Evolutionary conservation across 2,113 vertebrate species (phyloP).

Genomic region (Zingel zingel): DNA sequence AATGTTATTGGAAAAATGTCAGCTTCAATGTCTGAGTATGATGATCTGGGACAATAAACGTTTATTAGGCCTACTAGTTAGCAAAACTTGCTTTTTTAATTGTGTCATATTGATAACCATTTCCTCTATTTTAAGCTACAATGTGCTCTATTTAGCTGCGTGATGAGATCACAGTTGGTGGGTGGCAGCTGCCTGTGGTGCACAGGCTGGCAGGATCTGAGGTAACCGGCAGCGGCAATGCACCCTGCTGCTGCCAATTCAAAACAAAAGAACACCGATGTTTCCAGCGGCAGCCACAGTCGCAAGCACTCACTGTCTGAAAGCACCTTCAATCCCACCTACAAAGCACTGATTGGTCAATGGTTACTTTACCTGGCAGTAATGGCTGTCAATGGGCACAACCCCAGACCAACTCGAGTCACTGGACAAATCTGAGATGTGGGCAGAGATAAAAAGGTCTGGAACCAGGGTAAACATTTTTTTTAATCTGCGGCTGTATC

Average conservation of each 20-base stretch:
- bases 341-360: not conserved
- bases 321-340: not conserved
- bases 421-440: not conserved
- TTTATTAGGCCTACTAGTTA: not conserved
- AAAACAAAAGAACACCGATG: not conserved
- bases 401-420: not conserved
- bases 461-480: too few relatives aligned
- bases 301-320: not conserved
- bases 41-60: not conserved
- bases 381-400: not conserved
- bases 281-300: not conserved
- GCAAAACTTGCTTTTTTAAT: not conserved
- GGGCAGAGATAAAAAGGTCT: not conserved
- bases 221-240: not conserved
- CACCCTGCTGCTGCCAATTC: not conserved
- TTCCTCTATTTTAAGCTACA: not conserved
- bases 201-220: not conserved
- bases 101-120: not conserved
- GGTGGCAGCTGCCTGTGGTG: slow-evolving; percentile 5
- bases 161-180: slow-evolving; percentile 17
- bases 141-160: not conserved
- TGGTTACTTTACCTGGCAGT: not conserved
- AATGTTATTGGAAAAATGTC: not conserved
- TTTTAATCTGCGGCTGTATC: too few relatives aligned
- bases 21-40: not conserved